Percentiles rank a stretch among this genome's conserved stretches.
Evolutionary conservation across 1,140 invertebrate species (phyloP).

Genomic region (Drosophila eugracilis): DNA sequence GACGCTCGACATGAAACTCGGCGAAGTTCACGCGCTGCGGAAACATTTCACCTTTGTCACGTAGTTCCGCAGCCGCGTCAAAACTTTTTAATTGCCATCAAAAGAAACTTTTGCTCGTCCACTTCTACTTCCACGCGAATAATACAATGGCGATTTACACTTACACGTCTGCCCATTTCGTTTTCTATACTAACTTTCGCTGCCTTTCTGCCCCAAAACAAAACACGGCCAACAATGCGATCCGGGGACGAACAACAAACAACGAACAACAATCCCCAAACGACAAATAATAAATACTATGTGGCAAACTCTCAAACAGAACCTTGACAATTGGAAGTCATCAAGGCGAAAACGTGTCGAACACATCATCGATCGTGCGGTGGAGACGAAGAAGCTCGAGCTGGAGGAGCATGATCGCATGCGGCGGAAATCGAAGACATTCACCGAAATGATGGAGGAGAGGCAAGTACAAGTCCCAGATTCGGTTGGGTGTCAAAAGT

Average conservation of each 20-base stretch:
- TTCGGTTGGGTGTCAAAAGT: background rate
- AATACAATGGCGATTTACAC: constrained; percentile 34
- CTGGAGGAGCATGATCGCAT: constrained; percentile 90
- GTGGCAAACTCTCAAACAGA: constrained; percentile 86
- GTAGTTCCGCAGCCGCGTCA: constrained; percentile 43
- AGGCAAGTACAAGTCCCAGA: constrained; percentile 86
- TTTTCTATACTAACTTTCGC: constrained; percentile 76
- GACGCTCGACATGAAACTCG: background rate
- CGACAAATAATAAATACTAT: too few relatives aligned
- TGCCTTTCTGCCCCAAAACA: constrained; percentile 46
- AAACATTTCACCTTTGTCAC: constrained; percentile 68
- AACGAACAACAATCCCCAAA: constrained; percentile 29
- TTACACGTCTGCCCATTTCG: constrained; percentile 48
- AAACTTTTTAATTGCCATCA: constrained; percentile 72
- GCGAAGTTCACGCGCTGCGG: constrained; percentile 30
- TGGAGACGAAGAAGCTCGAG: constrained; percentile 94
- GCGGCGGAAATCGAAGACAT: constrained; percentile 94
- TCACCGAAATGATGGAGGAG: constrained; percentile 97
- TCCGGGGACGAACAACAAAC: constrained; percentile 31
- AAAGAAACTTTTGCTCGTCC: constrained; percentile 50
- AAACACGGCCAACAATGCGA: constrained; percentile 36
- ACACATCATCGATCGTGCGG: constrained; percentile 94
- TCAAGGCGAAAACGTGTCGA: constrained; percentile 95
- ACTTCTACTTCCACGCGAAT: constrained; percentile 35
- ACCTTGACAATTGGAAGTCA: constrained; percentile 97